Evolutionary conservation across 1,140 invertebrate species (phyloP).

Genomic region (Nylanderia fulva): DNA sequence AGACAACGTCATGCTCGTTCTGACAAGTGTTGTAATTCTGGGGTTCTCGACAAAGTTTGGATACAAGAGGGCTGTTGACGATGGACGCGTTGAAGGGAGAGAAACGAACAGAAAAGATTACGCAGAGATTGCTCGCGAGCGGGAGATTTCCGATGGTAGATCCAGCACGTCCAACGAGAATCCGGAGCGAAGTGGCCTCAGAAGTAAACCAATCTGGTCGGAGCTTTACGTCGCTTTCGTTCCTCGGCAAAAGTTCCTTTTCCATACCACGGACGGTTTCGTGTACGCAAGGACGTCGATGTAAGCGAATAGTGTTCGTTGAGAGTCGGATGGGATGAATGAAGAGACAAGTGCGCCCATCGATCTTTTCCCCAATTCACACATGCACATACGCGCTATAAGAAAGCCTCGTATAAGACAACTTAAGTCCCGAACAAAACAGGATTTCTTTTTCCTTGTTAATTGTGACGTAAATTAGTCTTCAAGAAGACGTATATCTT

Average conservation of each 20-base stretch:
- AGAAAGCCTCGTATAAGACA: conserved; percentile 20
- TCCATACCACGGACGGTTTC: conserved; percentile 4
- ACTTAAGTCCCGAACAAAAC: conserved; percentile 15
- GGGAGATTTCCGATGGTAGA: conserved; percentile 59
- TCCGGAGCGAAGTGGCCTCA: conserved; percentile 61
- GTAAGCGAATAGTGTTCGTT: conserved; percentile 20
- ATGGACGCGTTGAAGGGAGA: neutral
- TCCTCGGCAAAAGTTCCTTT: conserved; percentile 64
- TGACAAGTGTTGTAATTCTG: conserved; percentile 44
- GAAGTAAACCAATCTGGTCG: conserved; percentile 70
- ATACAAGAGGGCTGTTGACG: neutral
- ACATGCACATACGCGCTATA: conserved; percentile 26
- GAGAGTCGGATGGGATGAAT: conserved; percentile 44
- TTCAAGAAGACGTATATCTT: neutral
- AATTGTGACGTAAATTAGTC: conserved; percentile 39
- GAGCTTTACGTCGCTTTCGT: conserved; percentile 62
- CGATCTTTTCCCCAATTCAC: conserved; percentile 48
- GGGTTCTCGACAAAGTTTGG: conserved; percentile 38
- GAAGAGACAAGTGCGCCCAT: conserved; percentile 46
- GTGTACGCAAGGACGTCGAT: conserved; percentile 3
- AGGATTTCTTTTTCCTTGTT: conserved; percentile 32
- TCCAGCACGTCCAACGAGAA: conserved; percentile 62
- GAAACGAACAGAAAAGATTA: neutral
- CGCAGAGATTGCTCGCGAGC: conserved; percentile 34
- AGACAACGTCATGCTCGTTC: conserved; percentile 39